A percentile compares a stretch with the other conserved stretches of the same genome.
Evolutionary conservation across 2,888 invertebrate genomes (phyloP).

Genomic region (Agrotis segetum): DNA sequence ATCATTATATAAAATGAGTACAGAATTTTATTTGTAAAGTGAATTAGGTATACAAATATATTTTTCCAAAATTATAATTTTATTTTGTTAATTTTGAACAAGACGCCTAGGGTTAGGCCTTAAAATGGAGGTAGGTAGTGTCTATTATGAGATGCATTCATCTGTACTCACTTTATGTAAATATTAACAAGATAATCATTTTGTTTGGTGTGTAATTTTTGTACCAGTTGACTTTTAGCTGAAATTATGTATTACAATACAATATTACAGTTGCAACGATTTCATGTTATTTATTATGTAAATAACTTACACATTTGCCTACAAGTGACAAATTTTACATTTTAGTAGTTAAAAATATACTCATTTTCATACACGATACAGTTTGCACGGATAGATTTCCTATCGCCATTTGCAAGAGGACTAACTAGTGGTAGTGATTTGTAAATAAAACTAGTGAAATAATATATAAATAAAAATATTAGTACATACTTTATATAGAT

Average conservation of each 20-base stretch:
- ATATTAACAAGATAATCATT: slow-evolving; percentile 45
- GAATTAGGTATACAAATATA: slow-evolving; percentile 67
- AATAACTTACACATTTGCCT: slow-evolving; percentile 62
- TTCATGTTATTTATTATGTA: slow-evolving; percentile 62
- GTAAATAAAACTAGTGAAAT: slow-evolving; percentile 68
- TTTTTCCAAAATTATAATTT: slow-evolving; percentile 73
- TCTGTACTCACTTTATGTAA: slow-evolving; percentile 75
- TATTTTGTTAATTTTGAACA: slow-evolving; percentile 67
- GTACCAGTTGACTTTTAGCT: slow-evolving; percentile 60
- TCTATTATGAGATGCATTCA: slow-evolving; percentile 58
- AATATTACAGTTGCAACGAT: slow-evolving; percentile 66
- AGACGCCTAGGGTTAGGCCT: slow-evolving; percentile 75
- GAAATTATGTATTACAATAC: slow-evolving; percentile 63
- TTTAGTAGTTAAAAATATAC: slow-evolving; percentile 62
- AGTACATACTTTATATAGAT: slow-evolving; percentile 65
- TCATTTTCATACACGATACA: slow-evolving; percentile 62
- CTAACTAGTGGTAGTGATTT: slow-evolving; percentile 69
- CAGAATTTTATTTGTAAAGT: slow-evolving; percentile 70
- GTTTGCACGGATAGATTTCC: slow-evolving; percentile 63
- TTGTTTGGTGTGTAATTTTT: slow-evolving; percentile 55
- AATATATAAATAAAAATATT: slow-evolving; percentile 60
- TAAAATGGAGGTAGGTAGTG: slow-evolving; percentile 75
- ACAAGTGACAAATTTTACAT: slow-evolving; percentile 67
- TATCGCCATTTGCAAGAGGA: slow-evolving; percentile 65
- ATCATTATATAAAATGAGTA: slow-evolving; percentile 76